Evolutionary conservation across 2,797 vertebrate genomes (phyloP), one percentile per base, ranked within the genome.

Genomic region (Morus bassanus): DNA sequence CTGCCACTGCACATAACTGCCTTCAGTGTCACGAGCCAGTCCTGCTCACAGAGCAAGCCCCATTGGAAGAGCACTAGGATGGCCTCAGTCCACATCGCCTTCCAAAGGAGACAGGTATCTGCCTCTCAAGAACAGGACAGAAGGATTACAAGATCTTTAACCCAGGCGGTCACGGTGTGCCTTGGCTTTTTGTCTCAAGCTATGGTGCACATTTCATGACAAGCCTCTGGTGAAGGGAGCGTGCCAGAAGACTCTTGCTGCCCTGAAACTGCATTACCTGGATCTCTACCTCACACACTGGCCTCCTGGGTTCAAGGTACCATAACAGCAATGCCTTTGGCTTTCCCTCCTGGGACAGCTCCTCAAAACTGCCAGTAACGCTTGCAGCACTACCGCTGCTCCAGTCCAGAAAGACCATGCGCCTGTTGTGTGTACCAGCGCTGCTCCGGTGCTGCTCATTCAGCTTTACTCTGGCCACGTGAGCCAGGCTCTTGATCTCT

Each of bases 221-320:
- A 98, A 98, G 54, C 93, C 96, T 51, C 88, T 98, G 94, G 98
- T 98, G 94, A 98, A 98, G 64, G 93, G 51, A 95, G 97, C 94
- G 31, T 98, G 98, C 82, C 98, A 98, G 96, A 98, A 98, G 88
- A 98, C 98, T 3, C 98, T 99, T 22, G 87, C 84, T 1, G 94
- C 95, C 68, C 96, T 99, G 57, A 98, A 98, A 39, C 24, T 99
- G 85, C 98, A 98, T 96, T 98, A 98, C 77, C 16, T 99, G 96
- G 98, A 99, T 82, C 98, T 99, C 31, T 99, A 98, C 88, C 97
- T 99, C 35, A 98, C 98, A 9, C 98, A 99, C 78, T 98, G 95
- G 95, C 98, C 98, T 4, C 22, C 98, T 35, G 98, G 98, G 30
- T 83, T 96, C 8, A 92, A 95, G 91, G 89, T 96, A 93, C 16